These are phyloP conservation scores for Myiagra hebetior DNA, from an alignment of 2,113 vertebrate species.

Conservation along the genomic window DNA sequence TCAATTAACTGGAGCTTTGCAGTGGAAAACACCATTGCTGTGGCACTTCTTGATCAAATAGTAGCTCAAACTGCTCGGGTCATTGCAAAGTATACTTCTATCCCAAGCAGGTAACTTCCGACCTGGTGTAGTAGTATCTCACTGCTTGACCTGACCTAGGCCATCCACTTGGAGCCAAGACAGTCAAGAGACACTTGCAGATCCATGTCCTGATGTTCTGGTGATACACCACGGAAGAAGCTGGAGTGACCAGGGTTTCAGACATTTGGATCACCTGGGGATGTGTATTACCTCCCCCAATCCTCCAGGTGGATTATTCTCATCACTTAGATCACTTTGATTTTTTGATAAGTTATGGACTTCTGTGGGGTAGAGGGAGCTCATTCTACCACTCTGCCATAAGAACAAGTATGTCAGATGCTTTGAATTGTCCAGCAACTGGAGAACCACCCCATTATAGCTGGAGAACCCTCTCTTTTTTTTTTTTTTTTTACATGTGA, in stretches of 20 bases:
- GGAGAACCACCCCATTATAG: background rate
- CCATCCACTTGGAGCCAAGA: background rate
- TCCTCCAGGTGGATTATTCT: background rate
- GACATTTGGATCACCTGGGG: background rate
- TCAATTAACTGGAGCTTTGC: background rate
- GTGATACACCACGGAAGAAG: background rate
- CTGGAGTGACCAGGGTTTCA: background rate
- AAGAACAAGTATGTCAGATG: background rate
- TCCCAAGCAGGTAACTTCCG: background rate
- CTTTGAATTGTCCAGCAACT: background rate
- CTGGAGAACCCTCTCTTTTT: background rate
- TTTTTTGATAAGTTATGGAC: background rate
- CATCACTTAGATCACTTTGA: background rate
- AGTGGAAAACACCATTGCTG: background rate
- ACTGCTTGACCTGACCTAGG: background rate
- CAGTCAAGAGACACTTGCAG: background rate
- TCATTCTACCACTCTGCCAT: background rate
- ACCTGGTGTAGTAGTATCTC: background rate
- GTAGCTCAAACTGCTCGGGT: background rate
- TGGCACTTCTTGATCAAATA: background rate
- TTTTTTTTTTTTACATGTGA: background rate
- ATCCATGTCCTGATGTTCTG: background rate
- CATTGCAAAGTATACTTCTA: background rate
- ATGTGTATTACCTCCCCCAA: background rate
- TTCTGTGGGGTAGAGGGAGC: background rate